Evolutionary conservation across 2,113 vertebrate genomes (phyloP).

Genomic region (Heterotis niloticus): DNA sequence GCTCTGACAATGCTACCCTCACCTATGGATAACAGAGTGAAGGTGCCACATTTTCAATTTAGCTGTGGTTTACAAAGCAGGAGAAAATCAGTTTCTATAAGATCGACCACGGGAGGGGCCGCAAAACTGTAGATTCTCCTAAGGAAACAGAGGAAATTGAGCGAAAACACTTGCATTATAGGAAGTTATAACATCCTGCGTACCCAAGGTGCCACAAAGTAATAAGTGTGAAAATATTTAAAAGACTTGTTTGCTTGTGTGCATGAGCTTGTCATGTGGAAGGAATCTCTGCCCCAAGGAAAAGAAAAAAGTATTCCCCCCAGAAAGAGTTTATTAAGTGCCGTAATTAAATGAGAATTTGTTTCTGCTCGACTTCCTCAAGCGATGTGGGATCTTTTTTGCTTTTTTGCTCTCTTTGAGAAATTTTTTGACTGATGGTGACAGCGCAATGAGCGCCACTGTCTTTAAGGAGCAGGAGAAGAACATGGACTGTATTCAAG

Average conservation of each 20-base stretch:
- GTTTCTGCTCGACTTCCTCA: constrained; percentile 47
- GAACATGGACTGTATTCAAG: constrained; percentile 39
- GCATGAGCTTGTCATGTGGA: constrained; percentile 39
- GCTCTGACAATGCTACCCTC: too few species aligned
- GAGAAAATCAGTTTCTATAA: too few species aligned
- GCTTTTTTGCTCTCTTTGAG: constrained; percentile 35
- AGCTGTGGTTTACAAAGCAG: too few species aligned
- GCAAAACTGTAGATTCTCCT: neutral
- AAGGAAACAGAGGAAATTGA: neutral
- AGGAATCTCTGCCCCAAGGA: constrained; percentile 44
- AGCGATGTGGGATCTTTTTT: constrained; percentile 23
- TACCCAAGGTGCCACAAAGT: constrained; percentile 38
- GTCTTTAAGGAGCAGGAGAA: constrained; percentile 54
- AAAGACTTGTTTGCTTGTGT: constrained; percentile 37
- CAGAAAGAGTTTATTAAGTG: constrained; percentile 46
- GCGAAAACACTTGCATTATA: neutral
- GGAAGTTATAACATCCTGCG: neutral
- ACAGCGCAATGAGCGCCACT: constrained; percentile 34
- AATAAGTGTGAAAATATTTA: constrained; percentile 44
- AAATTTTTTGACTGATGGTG: constrained; percentile 42
- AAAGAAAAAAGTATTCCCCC: constrained; percentile 42
- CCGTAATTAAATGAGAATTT: constrained; percentile 52
- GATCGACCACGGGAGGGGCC: too few species aligned
- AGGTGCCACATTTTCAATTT: too few species aligned
- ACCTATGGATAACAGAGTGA: too few species aligned